Percentiles rank a stretch among this genome's conserved stretches.
phyloP scores from a whole-genome alignment of 2,797 vertebrate genomes.

The Urocyon cinereoargenteus region DNA sequence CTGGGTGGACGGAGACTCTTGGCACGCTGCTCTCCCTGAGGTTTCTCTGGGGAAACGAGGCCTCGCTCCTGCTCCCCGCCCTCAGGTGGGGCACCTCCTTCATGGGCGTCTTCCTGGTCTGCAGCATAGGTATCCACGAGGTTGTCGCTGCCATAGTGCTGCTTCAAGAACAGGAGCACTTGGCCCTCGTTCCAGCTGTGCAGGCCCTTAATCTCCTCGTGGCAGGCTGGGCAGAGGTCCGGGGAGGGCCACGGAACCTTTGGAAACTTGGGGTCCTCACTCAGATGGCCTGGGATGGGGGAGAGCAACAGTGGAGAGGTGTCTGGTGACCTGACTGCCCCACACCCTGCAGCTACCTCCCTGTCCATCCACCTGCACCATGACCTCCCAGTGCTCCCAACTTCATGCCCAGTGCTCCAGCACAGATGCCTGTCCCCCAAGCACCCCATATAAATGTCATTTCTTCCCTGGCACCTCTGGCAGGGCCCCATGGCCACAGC shows the following conservation, averaged over 20 bases:
- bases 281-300: conserved; percentile 90
- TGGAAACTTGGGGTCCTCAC: conserved; percentile 95
- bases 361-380: background rate
- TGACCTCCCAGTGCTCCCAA: background rate
- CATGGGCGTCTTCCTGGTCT: conserved; percentile 41
- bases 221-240: conserved; percentile 93
- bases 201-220: conserved; percentile 92
- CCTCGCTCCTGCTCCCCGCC: background rate
- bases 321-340: fast-evolving
- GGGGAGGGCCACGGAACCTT: conserved; percentile 96
- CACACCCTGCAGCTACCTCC: background rate
- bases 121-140: conserved; percentile 88
- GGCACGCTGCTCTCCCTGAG: background rate
- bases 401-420: background rate
- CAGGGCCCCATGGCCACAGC: fast-evolving
- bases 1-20: background rate
- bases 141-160: conserved; percentile 90
- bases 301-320: background rate
- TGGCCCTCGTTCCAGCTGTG: conserved; percentile 92
- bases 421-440: fast-evolving
- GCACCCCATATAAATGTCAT: fast-evolving
- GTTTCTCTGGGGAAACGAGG: background rate
- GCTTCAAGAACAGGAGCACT: conserved; percentile 92
- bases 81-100: conserved; percentile 52
- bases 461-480: background rate